A percentile compares a stretch with the other conserved stretches of the same genome.
Evolutionary conservation across 2,888 invertebrate species (phyloP).

Genomic region (Drepana falcataria): DNA sequence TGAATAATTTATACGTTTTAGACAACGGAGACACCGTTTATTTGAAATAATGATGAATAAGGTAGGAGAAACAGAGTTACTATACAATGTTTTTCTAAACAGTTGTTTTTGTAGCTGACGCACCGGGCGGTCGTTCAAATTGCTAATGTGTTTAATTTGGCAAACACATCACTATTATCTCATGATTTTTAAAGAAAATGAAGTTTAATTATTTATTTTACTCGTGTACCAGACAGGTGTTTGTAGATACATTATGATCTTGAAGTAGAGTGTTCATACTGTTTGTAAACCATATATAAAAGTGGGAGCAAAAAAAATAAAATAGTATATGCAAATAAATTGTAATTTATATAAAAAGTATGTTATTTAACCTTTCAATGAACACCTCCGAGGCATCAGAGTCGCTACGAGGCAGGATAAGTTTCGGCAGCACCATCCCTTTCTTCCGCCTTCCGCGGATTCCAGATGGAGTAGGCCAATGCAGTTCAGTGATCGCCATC

Average conservation of each 20-base stretch:
- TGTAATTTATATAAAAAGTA: slow-evolving; percentile 35
- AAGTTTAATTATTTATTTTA: not conserved
- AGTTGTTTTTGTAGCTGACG: not conserved
- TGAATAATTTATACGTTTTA: too few relatives aligned
- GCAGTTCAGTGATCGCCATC: slow-evolving; percentile 82
- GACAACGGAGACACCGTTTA: too few relatives aligned
- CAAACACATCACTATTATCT: not conserved
- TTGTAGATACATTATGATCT: not conserved
- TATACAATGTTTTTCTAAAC: too few relatives aligned
- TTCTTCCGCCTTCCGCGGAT: slow-evolving; percentile 83
- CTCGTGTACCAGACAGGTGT: not conserved
- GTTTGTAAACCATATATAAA: not conserved
- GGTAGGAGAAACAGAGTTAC: too few relatives aligned
- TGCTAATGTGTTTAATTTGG: not conserved
- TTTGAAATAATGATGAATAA: too few relatives aligned
- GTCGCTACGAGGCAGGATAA: slow-evolving; percentile 86
- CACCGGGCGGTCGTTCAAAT: not conserved
- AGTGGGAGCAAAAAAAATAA: not conserved
- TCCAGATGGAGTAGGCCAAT: slow-evolving; percentile 79
- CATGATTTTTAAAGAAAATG: not conserved
- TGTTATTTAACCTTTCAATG: slow-evolving; percentile 69
- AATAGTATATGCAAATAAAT: slow-evolving; percentile 1
- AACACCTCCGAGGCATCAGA: slow-evolving; percentile 84
- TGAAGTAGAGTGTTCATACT: not conserved
- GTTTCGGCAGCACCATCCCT: slow-evolving; percentile 85